Percentiles rank a stretch among this genome's conserved stretches.
Evolutionary conservation across 2,888 invertebrate genomes (phyloP).

Genomic region (Melanophora roralis): DNA sequence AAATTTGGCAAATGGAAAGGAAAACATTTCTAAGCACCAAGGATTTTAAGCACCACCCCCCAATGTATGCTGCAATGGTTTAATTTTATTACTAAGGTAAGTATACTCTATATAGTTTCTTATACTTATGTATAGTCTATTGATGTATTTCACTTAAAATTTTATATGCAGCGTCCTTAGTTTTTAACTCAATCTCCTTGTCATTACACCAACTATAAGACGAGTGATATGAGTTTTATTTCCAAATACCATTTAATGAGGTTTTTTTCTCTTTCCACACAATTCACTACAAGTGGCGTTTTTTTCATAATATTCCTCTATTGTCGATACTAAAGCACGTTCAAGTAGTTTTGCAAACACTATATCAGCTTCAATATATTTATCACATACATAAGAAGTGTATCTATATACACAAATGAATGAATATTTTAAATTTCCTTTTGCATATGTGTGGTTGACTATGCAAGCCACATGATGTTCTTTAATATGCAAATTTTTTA

Average conservation of each 20-base stretch:
- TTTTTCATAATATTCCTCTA: constrained; percentile 37
- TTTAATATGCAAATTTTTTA: constrained; percentile 39
- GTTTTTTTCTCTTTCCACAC: neutral
- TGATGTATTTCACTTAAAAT: constrained; percentile 28
- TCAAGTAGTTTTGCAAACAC: constrained; percentile 53
- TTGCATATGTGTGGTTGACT: neutral
- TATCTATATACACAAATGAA: too few species aligned
- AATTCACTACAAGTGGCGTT: constrained; percentile 41
- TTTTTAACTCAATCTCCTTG: constrained; percentile 20
- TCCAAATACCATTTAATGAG: constrained; percentile 40
- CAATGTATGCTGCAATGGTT: too few species aligned
- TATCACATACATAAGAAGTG: neutral
- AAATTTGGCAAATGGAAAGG: too few species aligned
- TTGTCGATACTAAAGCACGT: constrained; percentile 60
- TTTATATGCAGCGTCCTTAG: too few species aligned
- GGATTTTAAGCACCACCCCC: too few species aligned
- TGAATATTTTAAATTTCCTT: too few species aligned
- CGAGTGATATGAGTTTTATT: neutral
- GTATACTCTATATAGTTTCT: neutral
- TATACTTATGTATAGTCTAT: neutral
- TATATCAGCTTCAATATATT: constrained; percentile 28
- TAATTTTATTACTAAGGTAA: neutral
- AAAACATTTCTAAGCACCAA: too few species aligned
- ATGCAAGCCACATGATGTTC: constrained; percentile 1
- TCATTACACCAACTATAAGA: neutral